A percentile compares a stretch with the other conserved stretches of the same genome.
Evolutionary conservation across 2,888 invertebrate genomes (phyloP).

Genomic region (Kryphioiulus occultus): DNA sequence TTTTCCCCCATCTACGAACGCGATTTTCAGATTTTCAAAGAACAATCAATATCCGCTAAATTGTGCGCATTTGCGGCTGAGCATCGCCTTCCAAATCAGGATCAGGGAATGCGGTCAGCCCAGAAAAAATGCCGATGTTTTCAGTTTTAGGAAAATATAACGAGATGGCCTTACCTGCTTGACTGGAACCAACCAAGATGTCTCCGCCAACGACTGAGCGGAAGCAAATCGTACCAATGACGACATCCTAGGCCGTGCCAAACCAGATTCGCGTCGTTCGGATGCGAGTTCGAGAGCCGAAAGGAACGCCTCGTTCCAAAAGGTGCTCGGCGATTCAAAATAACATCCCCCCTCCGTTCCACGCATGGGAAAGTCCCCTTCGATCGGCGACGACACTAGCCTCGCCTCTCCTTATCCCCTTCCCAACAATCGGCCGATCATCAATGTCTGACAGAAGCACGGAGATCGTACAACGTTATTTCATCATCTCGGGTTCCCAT

Average conservation of each 20-base stretch:
- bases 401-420: not conserved
- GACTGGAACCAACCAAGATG: constrained; percentile 16
- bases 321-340: not conserved
- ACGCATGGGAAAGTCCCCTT: not conserved
- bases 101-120: not conserved
- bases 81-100: not conserved
- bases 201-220: not conserved
- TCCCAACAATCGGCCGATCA: not conserved
- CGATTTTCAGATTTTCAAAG: not conserved
- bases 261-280: not conserved
- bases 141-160: not conserved
- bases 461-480: not conserved
- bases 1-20: too few species aligned
- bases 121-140: not conserved
- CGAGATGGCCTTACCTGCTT: not conserved
- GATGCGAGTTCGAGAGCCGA: not conserved
- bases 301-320: constrained; percentile 28
- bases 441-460: not conserved
- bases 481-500: too few species aligned
- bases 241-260: constrained; percentile 25
- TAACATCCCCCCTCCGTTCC: not conserved
- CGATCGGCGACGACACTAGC: constrained; percentile 1
- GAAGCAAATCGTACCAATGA: not conserved
- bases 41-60: not conserved
- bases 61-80: not conserved